These are phyloP conservation scores for Ranitomeya variabilis DNA, from an alignment of 2,113 vertebrate species.

Conservation along the genomic window DNA sequence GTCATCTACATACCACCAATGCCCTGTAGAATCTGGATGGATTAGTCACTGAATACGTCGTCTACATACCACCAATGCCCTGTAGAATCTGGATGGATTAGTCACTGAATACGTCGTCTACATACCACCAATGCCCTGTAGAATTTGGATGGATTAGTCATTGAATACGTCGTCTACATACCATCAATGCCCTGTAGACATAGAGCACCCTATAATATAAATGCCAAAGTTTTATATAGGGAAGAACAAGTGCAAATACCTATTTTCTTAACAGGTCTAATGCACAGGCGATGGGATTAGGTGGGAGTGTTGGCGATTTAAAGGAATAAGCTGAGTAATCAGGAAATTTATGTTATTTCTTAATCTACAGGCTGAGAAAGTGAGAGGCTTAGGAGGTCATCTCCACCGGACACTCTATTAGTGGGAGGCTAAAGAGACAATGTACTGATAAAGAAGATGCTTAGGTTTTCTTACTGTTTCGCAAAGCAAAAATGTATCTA, in stretches of 20 bases:
- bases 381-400: background rate
- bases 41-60: too few relatives aligned
- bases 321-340: background rate
- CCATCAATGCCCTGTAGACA: background rate
- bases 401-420: background rate
- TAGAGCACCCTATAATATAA: background rate
- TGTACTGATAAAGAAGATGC: background rate
- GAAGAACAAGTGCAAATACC: background rate
- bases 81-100: background rate
- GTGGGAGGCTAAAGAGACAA: background rate
- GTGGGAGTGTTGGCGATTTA: background rate
- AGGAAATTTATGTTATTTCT: background rate
- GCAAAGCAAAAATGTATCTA: too few relatives aligned
- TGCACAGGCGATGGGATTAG: background rate
- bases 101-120: background rate
- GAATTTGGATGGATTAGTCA: background rate
- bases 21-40: too few relatives aligned
- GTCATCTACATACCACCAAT: too few relatives aligned
- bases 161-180: background rate
- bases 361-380: background rate
- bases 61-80: too few relatives aligned
- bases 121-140: background rate
- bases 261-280: background rate
- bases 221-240: background rate
- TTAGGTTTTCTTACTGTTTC: background rate